A percentile compares a stretch with the other conserved stretches of the same genome.
phyloP scores from a whole-genome alignment of 64 coral and sea anemone species.

The Trachythela sp. region DNA sequence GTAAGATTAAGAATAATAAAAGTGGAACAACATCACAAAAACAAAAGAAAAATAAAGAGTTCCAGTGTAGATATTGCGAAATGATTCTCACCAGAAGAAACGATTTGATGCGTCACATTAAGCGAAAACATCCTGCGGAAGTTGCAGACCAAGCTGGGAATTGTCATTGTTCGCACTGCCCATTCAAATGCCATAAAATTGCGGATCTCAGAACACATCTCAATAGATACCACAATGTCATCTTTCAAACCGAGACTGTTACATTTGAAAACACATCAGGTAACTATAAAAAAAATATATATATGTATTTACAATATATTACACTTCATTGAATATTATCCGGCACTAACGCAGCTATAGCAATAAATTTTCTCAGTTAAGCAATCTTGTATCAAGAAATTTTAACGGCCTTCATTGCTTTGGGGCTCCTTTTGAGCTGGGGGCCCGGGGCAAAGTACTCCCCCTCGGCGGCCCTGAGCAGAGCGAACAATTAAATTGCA shows the following conservation, averaged over 20 bases:
- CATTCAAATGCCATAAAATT: conserved; percentile 33
- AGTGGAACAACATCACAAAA: not conserved
- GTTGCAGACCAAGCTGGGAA: conserved; percentile 12
- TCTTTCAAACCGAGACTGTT: conserved; percentile 9
- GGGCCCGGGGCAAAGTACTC: too few relatives aligned
- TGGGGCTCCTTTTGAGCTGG: too few relatives aligned
- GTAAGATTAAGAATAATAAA: not conserved
- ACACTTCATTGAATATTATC: too few relatives aligned
- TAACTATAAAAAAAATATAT: not conserved
- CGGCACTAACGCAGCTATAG: too few relatives aligned
- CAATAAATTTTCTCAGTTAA: too few relatives aligned
- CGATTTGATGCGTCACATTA: conserved; percentile 35
- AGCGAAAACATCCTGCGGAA: conserved; percentile 33
- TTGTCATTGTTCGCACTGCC: conserved; percentile 14
- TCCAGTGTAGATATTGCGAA: conserved; percentile 17
- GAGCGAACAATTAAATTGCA: too few relatives aligned
- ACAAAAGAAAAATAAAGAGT: conserved; percentile 27
- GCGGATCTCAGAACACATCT: conserved; percentile 16
- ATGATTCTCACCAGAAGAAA: conserved; percentile 30
- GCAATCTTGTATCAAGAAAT: too few relatives aligned
- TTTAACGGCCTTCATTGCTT: too few relatives aligned
- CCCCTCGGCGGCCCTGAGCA: too few relatives aligned
- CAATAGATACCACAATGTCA: conserved; percentile 20
- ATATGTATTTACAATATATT: too few relatives aligned
- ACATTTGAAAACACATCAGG: conserved; percentile 27